Evolutionary conservation across 2,797 vertebrate genomes (phyloP).

Genomic region (Megaceryle alcyon): DNA sequence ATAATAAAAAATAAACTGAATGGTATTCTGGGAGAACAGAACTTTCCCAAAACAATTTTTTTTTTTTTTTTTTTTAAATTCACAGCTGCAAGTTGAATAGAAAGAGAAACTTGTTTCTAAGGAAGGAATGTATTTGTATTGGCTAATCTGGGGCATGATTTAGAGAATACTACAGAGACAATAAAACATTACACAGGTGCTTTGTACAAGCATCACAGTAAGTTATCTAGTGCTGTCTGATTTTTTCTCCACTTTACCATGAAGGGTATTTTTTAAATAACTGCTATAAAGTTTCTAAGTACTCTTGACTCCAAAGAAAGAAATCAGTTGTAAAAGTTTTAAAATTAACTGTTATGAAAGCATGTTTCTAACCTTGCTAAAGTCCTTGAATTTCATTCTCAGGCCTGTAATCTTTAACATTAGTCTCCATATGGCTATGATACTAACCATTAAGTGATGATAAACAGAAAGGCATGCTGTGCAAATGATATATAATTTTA

Average conservation of each 20-base stretch:
- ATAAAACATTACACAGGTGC: not conserved
- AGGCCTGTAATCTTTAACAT: not conserved
- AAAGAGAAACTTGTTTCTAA: not conserved
- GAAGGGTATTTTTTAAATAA: not conserved
- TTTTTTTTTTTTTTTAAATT: not conserved
- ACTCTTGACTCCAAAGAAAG: not conserved
- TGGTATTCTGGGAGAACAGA: not conserved
- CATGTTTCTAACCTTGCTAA: not conserved
- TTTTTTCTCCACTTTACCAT: not conserved
- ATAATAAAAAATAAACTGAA: not conserved
- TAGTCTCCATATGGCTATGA: not conserved
- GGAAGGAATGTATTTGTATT: not conserved
- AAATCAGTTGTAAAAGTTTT: not conserved
- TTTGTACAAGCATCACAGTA: not conserved
- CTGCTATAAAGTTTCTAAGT: not conserved
- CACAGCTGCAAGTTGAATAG: not conserved
- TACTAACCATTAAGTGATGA: not conserved
- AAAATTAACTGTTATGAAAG: not conserved
- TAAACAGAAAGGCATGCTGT: slow-evolving; percentile 2
- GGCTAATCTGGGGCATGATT: not conserved
- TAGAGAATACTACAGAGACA: not conserved
- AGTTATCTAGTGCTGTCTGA: not conserved
- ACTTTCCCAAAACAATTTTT: not conserved
- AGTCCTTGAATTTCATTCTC: not conserved
- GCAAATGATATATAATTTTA: slow-evolving; percentile 43